These are phyloP conservation scores for Echiichthys vipera DNA, from an alignment of 2,797 vertebrate species.

Conservation along the genomic window DNA sequence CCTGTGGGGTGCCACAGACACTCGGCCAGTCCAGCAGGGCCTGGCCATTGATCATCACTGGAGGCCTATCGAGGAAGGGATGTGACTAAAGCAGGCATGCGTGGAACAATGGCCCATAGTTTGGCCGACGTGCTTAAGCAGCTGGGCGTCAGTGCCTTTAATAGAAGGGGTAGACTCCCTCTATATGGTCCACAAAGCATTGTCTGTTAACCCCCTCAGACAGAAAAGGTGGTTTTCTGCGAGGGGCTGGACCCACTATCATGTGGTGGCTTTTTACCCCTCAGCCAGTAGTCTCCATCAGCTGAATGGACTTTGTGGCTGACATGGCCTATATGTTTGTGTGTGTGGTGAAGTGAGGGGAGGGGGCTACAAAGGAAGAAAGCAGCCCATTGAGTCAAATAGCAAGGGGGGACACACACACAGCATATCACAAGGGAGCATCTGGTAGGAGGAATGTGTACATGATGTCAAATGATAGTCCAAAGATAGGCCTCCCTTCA, in stretches of 20 bases:
- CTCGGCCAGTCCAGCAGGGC: constrained; percentile 66
- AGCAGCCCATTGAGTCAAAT: constrained; percentile 79
- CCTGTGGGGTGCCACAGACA: constrained; percentile 79
- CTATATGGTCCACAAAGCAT: constrained; percentile 84
- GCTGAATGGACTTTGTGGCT: constrained; percentile 79
- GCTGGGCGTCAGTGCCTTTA: constrained; percentile 86
- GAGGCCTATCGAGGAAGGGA: constrained; percentile 82
- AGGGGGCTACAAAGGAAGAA: constrained; percentile 72
- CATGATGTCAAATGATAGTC: constrained; percentile 84
- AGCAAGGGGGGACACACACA: constrained; percentile 75
- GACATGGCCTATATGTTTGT: constrained; percentile 83
- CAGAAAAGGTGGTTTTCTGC: constrained; percentile 83
- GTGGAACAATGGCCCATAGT: constrained; percentile 85
- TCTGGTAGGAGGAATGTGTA: constrained; percentile 84
- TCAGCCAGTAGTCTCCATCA: constrained; percentile 75
- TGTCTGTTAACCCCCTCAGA: constrained; percentile 80
- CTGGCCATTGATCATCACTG: constrained; percentile 82
- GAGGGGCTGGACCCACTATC: constrained; percentile 74
- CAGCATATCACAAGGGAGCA: constrained; percentile 85
- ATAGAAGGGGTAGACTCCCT: constrained; percentile 84
- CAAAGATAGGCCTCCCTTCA: constrained; percentile 82
- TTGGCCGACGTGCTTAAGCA: constrained; percentile 86
- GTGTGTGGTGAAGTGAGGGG: constrained; percentile 69
- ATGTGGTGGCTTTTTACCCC: constrained; percentile 80
- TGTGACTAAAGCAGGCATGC: constrained; percentile 85